Evolutionary conservation across 2,797 vertebrate species (phyloP).

Genomic region (Pteropus rufus): DNA sequence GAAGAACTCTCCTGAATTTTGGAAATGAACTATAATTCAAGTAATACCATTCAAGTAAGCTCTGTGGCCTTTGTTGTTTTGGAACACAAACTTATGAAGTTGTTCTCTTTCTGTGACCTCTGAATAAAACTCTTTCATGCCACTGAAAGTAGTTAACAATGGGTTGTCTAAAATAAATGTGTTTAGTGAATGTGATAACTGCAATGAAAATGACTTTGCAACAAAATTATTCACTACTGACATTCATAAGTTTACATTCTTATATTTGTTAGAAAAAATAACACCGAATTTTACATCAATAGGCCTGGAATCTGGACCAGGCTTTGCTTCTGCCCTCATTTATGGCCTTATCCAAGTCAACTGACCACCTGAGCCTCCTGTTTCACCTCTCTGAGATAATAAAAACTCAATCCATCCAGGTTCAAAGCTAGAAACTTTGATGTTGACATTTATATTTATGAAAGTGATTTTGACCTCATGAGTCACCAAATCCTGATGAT

Average conservation of each 20-base stretch:
- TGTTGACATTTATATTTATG: neutral
- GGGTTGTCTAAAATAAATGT: neutral
- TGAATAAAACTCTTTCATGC: neutral
- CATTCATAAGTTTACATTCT: neutral
- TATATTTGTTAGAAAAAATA: neutral
- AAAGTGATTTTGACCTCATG: neutral
- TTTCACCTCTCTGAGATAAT: neutral
- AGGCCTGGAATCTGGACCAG: neutral
- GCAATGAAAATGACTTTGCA: neutral
- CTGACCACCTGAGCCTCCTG: neutral
- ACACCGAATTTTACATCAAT: neutral
- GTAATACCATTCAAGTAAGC: neutral
- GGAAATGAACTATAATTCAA: neutral
- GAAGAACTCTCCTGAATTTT: neutral
- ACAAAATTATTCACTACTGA: neutral
- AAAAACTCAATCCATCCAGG: neutral
- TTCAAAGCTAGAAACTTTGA: neutral
- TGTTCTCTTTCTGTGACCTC: neutral
- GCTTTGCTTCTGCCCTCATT: neutral
- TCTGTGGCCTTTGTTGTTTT: neutral
- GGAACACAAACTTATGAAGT: neutral
- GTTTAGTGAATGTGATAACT: neutral
- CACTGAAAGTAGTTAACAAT: constrained; percentile 1
- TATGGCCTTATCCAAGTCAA: neutral
- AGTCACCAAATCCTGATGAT: neutral